These are phyloP conservation scores for Ctenoplectra terminalis DNA, from an alignment of 1,140 invertebrate genomes.

Conservation along the genomic window DNA sequence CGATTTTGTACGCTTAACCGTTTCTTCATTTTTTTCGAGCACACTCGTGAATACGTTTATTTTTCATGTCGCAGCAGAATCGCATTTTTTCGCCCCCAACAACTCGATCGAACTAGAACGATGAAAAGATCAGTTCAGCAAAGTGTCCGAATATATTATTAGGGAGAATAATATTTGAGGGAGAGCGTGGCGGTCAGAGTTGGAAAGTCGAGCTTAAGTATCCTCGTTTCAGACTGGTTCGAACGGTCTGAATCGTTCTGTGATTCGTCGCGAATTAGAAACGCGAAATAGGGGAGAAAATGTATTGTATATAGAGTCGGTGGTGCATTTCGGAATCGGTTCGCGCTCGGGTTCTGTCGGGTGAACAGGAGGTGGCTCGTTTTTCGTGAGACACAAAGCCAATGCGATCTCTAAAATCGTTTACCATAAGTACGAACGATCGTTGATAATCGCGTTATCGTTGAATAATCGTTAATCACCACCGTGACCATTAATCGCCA, in stretches of 20 bases:
- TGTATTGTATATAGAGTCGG: constrained; percentile 5
- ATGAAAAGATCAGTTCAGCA: neutral
- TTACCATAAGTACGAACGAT: constrained; percentile 10
- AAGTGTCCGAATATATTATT: no score
- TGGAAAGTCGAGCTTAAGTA: neutral
- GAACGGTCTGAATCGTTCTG: constrained; percentile 20
- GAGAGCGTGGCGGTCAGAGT: neutral
- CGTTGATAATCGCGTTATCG: constrained; percentile 46
- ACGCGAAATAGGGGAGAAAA: neutral
- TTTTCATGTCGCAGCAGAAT: neutral
- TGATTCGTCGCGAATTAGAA: constrained; percentile 14
- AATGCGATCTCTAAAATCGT: neutral
- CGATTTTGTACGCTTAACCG: constrained; percentile 19
- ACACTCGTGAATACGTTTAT: neutral
- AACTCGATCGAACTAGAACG: neutral
- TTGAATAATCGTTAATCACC: constrained; percentile 48
- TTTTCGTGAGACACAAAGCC: neutral
- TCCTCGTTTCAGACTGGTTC: neutral
- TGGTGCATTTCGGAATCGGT: neutral
- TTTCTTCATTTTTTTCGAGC: neutral
- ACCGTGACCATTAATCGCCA: constrained; percentile 36
- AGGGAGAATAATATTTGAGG: no score
- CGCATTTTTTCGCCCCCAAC: neutral
- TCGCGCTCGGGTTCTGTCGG: neutral
- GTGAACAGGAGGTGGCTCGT: neutral